Conservation (phyloP, 2,888 invertebrate species). For the Mechanitis messenoides region DNA sequence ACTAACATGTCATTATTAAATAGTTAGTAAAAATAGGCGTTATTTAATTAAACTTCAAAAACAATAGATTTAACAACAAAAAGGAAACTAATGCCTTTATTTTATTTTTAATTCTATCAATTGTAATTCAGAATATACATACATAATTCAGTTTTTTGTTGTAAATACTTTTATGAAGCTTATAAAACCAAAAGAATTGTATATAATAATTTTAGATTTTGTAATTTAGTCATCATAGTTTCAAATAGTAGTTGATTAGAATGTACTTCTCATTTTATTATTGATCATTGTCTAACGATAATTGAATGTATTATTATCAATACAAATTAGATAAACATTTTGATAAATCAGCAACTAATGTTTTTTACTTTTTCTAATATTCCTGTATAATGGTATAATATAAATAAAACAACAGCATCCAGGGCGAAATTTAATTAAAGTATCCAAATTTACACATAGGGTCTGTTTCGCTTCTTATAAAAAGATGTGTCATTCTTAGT, state of each 20-base stretch:
- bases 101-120: neutral
- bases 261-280: no score
- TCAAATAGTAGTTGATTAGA: no score
- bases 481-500: slow-evolving; percentile 56
- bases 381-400: neutral
- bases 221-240: no score
- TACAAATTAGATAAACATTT: slow-evolving; percentile 1
- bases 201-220: no score
- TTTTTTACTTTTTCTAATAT: neutral
- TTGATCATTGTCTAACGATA: no score
- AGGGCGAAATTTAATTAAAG: slow-evolving; percentile 70
- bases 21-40: neutral
- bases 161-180: neutral
- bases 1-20: neutral
- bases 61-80: neutral
- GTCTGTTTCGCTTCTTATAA: slow-evolving; percentile 66
- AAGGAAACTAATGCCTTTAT: neutral
- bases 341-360: neutral
- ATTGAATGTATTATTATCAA: neutral
- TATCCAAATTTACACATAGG: slow-evolving; percentile 68
- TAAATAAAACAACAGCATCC: slow-evolving; percentile 45
- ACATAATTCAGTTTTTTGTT: neutral
- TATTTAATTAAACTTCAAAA: neutral
- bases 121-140: neutral
- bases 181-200: neutral